phyloP scores from a whole-genome alignment of 2,888 invertebrate genomes.

The Trichopria drosophilae region DNA sequence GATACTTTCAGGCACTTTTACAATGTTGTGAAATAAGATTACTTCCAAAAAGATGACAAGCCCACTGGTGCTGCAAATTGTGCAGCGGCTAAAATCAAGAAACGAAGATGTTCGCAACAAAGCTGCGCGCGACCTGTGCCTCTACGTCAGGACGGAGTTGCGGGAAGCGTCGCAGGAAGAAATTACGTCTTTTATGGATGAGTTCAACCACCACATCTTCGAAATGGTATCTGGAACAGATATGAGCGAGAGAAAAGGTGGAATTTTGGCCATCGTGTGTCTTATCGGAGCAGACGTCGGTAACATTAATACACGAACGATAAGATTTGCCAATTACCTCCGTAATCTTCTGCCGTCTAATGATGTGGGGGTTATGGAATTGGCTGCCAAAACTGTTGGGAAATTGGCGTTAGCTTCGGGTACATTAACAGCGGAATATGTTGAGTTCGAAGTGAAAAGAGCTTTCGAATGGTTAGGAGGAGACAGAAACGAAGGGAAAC shows the following conservation, averaged over 20 bases:
- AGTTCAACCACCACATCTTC: conserved; percentile 92
- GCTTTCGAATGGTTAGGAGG: conserved; percentile 94
- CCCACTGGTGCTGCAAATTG: conserved; percentile 75
- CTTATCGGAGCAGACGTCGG: conserved; percentile 92
- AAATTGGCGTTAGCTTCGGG: conserved; percentile 89
- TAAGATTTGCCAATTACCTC: conserved; percentile 90
- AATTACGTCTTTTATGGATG: conserved; percentile 87
- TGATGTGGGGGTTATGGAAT: conserved; percentile 92
- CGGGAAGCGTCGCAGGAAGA: conserved; percentile 90
- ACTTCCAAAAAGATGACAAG: conserved; percentile 66
- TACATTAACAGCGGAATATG: conserved; percentile 92
- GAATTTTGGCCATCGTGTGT: conserved; percentile 92
- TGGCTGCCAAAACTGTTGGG: conserved; percentile 94
- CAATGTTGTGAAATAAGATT: too few species aligned
- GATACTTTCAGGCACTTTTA: too few species aligned
- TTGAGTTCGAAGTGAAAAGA: conserved; percentile 96
- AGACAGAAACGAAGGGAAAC: conserved; percentile 86
- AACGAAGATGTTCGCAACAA: conserved; percentile 82
- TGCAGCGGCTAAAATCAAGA: conserved; percentile 84
- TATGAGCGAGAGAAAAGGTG: conserved; percentile 92
- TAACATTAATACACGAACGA: conserved; percentile 85
- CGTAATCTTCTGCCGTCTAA: conserved; percentile 86
- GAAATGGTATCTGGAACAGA: conserved; percentile 95
- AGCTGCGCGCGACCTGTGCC: conserved; percentile 85
- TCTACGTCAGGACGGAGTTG: conserved; percentile 88